These are phyloP conservation scores for Falco cherrug DNA, from an alignment of 2,797 vertebrate genomes.

Conservation along the genomic window DNA sequence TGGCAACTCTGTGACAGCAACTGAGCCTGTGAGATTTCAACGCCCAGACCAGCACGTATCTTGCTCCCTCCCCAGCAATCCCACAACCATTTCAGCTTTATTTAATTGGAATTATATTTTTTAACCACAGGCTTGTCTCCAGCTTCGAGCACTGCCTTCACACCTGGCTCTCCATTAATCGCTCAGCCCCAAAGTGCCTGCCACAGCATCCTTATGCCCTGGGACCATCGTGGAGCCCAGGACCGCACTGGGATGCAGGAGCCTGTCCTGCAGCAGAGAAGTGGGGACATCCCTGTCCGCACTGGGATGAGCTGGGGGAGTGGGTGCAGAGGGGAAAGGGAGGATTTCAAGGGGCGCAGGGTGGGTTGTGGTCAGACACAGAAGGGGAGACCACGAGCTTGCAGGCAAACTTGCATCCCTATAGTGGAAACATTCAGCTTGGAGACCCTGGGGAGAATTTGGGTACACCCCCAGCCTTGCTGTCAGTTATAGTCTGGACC, in stretches of 20 bases:
- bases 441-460: neutral
- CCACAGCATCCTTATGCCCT: neutral
- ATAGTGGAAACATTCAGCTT: neutral
- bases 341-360: neutral
- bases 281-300: neutral
- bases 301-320: neutral
- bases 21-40: neutral
- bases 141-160: neutral
- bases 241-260: neutral
- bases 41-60: neutral
- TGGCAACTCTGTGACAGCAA: neutral
- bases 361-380: neutral
- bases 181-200: neutral
- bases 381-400: neutral
- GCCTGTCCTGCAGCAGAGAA: neutral
- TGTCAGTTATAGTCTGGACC: neutral
- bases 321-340: neutral
- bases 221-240: neutral
- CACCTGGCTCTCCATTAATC: neutral
- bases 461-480: neutral
- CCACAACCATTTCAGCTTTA: neutral
- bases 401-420: neutral
- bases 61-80: neutral
- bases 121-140: fast-evolving
- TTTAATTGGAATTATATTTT: neutral